Percentiles rank a stretch among this genome's conserved stretches.
These are phyloP conservation scores for Diploptera punctata DNA, from an alignment of 2,888 invertebrate species.

Conservation along the genomic window DNA sequence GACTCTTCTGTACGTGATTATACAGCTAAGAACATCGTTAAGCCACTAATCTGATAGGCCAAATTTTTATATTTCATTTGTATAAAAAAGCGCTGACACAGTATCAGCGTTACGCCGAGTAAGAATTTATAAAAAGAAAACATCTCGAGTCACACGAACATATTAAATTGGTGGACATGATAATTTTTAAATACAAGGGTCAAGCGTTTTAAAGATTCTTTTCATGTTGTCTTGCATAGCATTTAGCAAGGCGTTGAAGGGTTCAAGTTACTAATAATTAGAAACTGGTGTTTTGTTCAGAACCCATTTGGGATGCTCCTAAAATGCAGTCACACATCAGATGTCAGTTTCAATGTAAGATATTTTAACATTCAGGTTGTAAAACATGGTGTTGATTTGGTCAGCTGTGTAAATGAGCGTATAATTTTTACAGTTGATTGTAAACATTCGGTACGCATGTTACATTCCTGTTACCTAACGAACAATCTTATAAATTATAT, in stretches of 20 bases:
- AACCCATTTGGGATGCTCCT: background rate
- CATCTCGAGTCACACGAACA: no score
- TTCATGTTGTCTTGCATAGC: background rate
- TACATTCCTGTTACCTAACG: no score
- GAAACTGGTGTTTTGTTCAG: background rate
- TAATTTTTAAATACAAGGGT: background rate
- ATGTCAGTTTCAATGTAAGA: no score
- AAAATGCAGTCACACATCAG: background rate
- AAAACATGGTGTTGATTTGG: no score
- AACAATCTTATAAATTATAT: no score
- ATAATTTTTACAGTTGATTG: no score
- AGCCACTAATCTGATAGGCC: slow-evolving; percentile 12
- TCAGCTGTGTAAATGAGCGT: no score
- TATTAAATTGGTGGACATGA: background rate
- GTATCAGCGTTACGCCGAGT: slow-evolving; percentile 1
- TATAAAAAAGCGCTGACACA: background rate
- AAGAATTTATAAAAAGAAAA: background rate
- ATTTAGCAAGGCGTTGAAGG: background rate
- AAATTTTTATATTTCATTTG: background rate
- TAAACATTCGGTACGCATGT: no score
- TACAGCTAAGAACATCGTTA: background rate
- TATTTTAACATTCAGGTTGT: background rate
- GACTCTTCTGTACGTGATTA: background rate
- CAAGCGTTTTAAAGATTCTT: slow-evolving; percentile 2
- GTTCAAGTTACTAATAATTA: background rate